Conservation (phyloP, 2,797 vertebrate genomes). For the Arremon brunneinucha region DNA sequence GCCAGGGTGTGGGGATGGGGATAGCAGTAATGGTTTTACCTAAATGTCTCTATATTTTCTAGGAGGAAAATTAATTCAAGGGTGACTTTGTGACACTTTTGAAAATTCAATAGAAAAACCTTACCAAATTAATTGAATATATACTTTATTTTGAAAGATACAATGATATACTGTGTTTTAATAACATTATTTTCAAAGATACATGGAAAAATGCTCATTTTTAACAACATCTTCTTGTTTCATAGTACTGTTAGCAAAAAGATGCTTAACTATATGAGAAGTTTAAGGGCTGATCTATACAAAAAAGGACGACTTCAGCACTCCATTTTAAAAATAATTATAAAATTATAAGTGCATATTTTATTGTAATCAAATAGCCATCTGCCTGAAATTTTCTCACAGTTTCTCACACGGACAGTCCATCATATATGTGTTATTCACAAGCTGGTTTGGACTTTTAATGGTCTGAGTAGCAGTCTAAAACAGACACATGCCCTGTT, state of each 20-base stretch:
- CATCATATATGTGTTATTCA: not conserved
- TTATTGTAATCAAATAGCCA: not conserved
- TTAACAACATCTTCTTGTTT: not conserved
- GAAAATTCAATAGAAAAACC: not conserved
- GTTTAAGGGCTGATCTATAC: not conserved
- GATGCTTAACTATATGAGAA: not conserved
- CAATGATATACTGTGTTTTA: not conserved
- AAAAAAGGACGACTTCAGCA: not conserved
- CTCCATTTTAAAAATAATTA: not conserved
- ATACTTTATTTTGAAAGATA: not conserved
- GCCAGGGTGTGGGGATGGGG: rapidly evolving
- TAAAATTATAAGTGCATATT: not conserved
- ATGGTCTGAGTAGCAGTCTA: not conserved
- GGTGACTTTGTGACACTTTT: not conserved
- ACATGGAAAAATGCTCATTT: not conserved
- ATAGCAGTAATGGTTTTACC: not conserved
- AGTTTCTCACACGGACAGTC: not conserved
- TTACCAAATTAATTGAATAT: not conserved
- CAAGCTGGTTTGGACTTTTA: not conserved
- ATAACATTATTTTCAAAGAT: not conserved
- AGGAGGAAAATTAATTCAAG: not conserved
- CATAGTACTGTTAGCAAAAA: not conserved
- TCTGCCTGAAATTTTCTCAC: not conserved
- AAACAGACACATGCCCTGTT: not conserved
- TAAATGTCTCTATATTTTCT: not conserved